These are phyloP conservation scores for Nothura maculosa DNA, from an alignment of 2,797 vertebrate genomes.

Conservation along the genomic window DNA sequence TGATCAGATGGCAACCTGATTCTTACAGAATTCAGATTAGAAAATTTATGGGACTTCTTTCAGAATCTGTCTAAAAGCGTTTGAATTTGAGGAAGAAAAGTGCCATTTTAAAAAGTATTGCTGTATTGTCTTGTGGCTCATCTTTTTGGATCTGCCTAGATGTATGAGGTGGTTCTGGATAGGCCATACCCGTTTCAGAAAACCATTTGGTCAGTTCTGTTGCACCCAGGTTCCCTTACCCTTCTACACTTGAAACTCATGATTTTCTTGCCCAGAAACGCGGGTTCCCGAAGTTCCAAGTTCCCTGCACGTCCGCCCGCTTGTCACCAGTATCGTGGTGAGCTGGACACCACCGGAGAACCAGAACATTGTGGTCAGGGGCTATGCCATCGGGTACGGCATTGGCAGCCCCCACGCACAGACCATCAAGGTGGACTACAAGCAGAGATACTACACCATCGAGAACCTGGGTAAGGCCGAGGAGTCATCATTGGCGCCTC, in stretches of 20 bases:
- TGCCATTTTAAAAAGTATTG: background rate
- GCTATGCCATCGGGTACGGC: conserved; percentile 95
- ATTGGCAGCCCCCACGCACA: conserved; percentile 96
- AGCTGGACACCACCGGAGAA: conserved; percentile 99
- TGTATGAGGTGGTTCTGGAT: background rate
- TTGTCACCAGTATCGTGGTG: conserved; percentile 96
- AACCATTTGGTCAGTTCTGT: background rate
- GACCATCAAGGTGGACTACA: conserved; percentile 97
- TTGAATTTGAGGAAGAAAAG: background rate
- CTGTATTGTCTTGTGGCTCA: background rate
- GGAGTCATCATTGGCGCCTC: fast-evolving
- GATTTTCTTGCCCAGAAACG: conserved; percentile 83
- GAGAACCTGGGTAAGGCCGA: conserved; percentile 91
- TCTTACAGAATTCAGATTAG: background rate
- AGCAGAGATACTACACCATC: conserved; percentile 98
- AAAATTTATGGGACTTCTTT: background rate
- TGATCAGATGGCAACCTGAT: background rate
- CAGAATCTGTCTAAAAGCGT: background rate
- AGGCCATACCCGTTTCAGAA: background rate
- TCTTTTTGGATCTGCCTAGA: background rate
- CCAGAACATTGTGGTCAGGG: conserved; percentile 97
- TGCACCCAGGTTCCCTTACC: background rate
- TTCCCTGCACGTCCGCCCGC: conserved; percentile 94
- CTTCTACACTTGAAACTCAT: background rate
- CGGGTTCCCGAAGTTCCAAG: conserved; percentile 95